Base-by-base conservation (phyloP, 2,113 vertebrate species). In the Neomonachus schauinslandi region DNA sequence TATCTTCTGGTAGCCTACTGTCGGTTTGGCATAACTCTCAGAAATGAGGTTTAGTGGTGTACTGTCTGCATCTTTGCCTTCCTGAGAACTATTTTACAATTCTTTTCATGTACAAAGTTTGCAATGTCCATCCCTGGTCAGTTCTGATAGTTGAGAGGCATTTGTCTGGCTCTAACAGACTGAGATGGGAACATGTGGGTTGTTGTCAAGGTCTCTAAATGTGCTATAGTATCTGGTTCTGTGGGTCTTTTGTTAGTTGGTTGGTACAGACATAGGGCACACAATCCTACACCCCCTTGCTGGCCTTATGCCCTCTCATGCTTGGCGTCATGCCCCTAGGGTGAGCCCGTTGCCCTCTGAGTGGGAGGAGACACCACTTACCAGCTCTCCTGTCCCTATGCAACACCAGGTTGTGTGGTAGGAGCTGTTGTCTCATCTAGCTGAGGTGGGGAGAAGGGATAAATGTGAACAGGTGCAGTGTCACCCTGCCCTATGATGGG, bases 401-500 rank as follows among this genome's bases (percentile, higher is more conserved):
- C 33, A 15, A 8, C 33, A 22, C 1, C 3, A 10, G 10, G 2
- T 1, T 76, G 22, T 9, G 28, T 36, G 24, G 31, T 11, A 46
- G 42, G 42, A 63, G 22, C 22, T 3, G 57, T 18, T 39, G 5
- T 39, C n/a, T 63, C 46, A n/a, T 53, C 69, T 12, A 18, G 46
- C 1, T 39, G 51, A 87, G 22, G 55, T 13, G 5, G 18, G 42
- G 49, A 7, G 53, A 36, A 51, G 26, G 24, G 31, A 49, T 12
- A n/a, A 72, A 13, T 18, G 22, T 36, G 42, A n/a, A 72, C 24
- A 7, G 11, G 61, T 28, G 3, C 0, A 0, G 2, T 39, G 63
- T 42, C 31, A n/a, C 13, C n/a, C 42, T 51, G 26, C 4, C 6
- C 53, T 2, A 16, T 0, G 6, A 3, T 0, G 4, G 14, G 33